Conservation (phyloP, 2,797 vertebrate species). For the Hydrolagus colliei region DNA sequence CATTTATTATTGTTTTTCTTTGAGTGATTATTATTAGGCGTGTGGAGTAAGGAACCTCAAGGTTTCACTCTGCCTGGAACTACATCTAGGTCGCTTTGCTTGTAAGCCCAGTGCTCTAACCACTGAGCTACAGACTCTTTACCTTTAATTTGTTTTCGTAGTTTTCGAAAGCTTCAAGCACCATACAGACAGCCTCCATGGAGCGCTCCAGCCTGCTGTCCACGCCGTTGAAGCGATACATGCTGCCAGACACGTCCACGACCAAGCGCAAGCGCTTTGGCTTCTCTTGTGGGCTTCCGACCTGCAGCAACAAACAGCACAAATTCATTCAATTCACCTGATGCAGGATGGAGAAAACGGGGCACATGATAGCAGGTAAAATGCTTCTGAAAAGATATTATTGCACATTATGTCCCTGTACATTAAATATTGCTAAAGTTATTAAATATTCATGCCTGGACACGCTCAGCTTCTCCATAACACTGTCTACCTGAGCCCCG, state of each 20-base stretch:
- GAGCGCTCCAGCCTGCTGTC: constrained; percentile 86
- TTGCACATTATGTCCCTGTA: too few species aligned
- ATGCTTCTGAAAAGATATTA: too few species aligned
- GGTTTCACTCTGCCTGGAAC: too few species aligned
- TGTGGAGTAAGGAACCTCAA: too few species aligned
- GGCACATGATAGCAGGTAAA: not conserved
- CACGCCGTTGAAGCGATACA: constrained; percentile 95
- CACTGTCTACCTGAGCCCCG: too few species aligned
- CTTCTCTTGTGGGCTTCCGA: constrained; percentile 83
- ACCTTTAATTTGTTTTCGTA: constrained; percentile 97
- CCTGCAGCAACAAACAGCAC: constrained; percentile 49
- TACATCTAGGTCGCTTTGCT: too few species aligned
- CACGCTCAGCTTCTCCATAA: too few species aligned
- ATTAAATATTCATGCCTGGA: too few species aligned
- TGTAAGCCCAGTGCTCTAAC: too few species aligned
- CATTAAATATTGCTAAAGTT: too few species aligned
- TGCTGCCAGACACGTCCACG: constrained; percentile 88
- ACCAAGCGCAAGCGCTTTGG: constrained; percentile 82
- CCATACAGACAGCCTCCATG: constrained; percentile 95
- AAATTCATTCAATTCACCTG: not conserved
- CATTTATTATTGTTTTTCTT: too few species aligned
- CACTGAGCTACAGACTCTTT: constrained; percentile 36
- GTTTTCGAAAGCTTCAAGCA: constrained; percentile 92
- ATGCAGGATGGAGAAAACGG: not conserved
- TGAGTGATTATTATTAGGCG: too few species aligned